Conservation (phyloP, 2,113 vertebrate genomes). For the Apus apus region DNA sequence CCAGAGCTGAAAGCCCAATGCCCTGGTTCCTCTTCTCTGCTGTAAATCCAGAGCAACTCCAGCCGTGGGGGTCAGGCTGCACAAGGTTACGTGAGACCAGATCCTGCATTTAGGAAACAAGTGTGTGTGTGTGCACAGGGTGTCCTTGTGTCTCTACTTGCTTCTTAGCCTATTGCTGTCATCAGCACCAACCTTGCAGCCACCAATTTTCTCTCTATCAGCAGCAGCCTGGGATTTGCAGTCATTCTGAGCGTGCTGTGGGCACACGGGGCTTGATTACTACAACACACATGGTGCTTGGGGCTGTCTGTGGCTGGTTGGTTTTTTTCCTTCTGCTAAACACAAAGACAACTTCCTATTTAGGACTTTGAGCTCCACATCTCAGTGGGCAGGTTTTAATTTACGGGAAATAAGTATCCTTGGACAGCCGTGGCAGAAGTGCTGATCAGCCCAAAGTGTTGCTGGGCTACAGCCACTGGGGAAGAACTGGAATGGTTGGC, state of each 20-base stretch:
- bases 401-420: too few species aligned
- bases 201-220: background rate
- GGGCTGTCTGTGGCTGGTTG: background rate
- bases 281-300: background rate
- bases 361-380: background rate
- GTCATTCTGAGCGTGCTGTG: rapidly evolving
- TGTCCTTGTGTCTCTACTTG: background rate
- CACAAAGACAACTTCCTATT: background rate
- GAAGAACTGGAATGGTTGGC: background rate
- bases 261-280: background rate
- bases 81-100: background rate
- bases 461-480: background rate
- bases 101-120: background rate
- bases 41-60: background rate
- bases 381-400: background rate
- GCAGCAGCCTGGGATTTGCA: background rate
- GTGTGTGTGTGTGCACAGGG: background rate
- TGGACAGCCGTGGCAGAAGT: background rate
- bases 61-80: background rate
- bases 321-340: background rate
- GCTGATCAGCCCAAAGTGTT: background rate
- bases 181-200: conserved; percentile 4
- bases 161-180: background rate
- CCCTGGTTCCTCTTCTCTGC: background rate
- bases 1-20: background rate